Evolutionary conservation across 1,140 invertebrate species (phyloP), one percentile per base, ranked within the genome.

Genomic region (Cotesia chilonis): DNA sequence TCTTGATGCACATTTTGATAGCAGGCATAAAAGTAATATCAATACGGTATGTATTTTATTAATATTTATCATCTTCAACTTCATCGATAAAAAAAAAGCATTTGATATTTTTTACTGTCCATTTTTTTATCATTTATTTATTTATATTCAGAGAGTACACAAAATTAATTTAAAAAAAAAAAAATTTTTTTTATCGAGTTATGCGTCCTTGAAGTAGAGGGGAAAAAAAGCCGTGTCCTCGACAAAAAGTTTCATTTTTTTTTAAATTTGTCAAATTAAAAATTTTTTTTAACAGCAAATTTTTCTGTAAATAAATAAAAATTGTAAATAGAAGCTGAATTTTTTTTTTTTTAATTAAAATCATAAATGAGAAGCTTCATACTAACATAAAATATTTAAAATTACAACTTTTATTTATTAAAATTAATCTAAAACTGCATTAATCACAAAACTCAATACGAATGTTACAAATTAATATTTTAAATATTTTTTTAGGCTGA

Each of bases 1-100:
- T 84, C 88, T 98, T 74, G 96, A 97, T 83, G 88, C 90, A 71
- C 96, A 98, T 85, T 96, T 97, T 88, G 94, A 96, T 87, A 93
- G 93, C 85, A 91, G 94, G 78, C 96, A 98, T 87, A 92, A 92
- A 85, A 91, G 92, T 80, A 90, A 93, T 82, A 92, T 96, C 73
- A 95, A 95, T 86, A 92, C 93, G 89, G 95, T 95, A 84, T 5
- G 57, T 28, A 20, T 28, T 55, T 55, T 70, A 55, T 63, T 60
- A 59, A 51, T 76, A 52, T 68, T 17, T 1, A 17, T 17, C 17
- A 17, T 17, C 17, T 17, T 17, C 17, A 17, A 17, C 17, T 17
- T 17, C 17, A 17, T 17, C 17, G 17, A 17, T 17, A 17, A 17
- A 17, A 17, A 17, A 17, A 17, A 17, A 17, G 17, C 17, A 17